These are phyloP conservation scores for Drosophila dives DNA, from an alignment of 2,888 invertebrate species.

Conservation along the genomic window DNA sequence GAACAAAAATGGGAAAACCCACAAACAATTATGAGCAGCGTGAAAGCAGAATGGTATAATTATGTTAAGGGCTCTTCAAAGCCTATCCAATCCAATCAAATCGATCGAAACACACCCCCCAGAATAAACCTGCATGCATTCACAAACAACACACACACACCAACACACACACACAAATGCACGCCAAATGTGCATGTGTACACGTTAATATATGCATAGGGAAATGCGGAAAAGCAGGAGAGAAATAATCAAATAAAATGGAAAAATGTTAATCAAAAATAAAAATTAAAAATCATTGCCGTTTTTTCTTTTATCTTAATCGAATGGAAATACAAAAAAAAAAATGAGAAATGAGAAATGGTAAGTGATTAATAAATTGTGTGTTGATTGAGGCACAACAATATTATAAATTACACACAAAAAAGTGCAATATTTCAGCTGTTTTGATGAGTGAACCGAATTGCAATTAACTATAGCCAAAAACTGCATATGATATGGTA, in stretches of 20 bases:
- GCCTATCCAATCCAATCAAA: conserved; percentile 73
- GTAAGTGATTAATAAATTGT: conserved; percentile 32
- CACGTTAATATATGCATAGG: conserved; percentile 78
- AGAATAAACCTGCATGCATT: conserved; percentile 29
- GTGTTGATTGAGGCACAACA: conserved; percentile 4
- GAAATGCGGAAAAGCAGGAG: conserved; percentile 62
- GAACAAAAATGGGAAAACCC: conserved; percentile 25
- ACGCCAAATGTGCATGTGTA: conserved; percentile 57
- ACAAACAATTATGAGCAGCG: conserved; percentile 55
- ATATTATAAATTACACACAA: neutral
- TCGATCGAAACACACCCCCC: conserved; percentile 30
- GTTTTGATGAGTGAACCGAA: neutral
- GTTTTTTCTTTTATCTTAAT: conserved; percentile 15
- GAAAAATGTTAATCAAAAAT: conserved; percentile 78
- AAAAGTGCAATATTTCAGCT: neutral
- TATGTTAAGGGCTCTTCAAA: conserved; percentile 75
- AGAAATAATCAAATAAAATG: conserved; percentile 80
- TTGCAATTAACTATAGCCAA: neutral
- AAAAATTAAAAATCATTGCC: conserved; percentile 42
- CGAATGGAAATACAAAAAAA: neutral
- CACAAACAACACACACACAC: conserved; percentile 20
- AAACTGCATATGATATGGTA: conserved; percentile 2
- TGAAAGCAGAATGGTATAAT: conserved; percentile 68
- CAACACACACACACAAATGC: conserved; percentile 24
- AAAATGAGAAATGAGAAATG: conserved; percentile 12